Base-by-base conservation (phyloP, 2,888 invertebrate genomes). In the Amphipyra berbera region DNA sequence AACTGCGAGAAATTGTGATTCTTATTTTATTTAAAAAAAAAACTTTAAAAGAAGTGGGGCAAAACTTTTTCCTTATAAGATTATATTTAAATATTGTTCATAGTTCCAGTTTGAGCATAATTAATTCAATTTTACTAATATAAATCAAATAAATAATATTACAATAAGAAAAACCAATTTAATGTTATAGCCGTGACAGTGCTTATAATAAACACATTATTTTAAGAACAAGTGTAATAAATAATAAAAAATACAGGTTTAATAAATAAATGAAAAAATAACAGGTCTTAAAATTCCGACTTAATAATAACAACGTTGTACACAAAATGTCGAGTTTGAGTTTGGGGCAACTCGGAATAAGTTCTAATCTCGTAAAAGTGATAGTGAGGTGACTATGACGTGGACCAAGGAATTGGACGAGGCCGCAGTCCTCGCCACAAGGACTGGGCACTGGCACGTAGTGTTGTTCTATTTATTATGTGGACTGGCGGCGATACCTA, bases 401-500 rank as follows among this genome's bases (percentile, higher is more conserved):
- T 95, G 95, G 95, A 93, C 93, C 1, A 84, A 79, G 60, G 93
- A 96, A 82, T 86, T 96, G 82, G 96, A 96, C 79, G 95, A 96
- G 82, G 96, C 96, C 41, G 89, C 96, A 30, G 87, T 90, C 61
- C 93, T 96, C 81, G 95, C 96, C 73, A 97, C 97, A 5, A 95
- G 95, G 81, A 93, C 95, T 74, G 97, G 97, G 14, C 90, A 92
- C 69, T 97, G 96, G 92, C 97, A 97, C 82, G 93, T 95, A 60
- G 84, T 96, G 62, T 92, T 96, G 76, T 96, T 96, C 83, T 96
- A 96, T 79, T 85, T 96, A 59, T 90, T 97, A 33, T 96, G 96
- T 83, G 96, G 96, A 61, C 91, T 96, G 14, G 96, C 96, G 0
- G 95, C 96, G 9, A 90, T 97, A 68, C 96, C 96, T 0, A 96